Evolutionary conservation across 2,888 invertebrate genomes (phyloP).

Genomic region (Mongoloraphidia duomilia): DNA sequence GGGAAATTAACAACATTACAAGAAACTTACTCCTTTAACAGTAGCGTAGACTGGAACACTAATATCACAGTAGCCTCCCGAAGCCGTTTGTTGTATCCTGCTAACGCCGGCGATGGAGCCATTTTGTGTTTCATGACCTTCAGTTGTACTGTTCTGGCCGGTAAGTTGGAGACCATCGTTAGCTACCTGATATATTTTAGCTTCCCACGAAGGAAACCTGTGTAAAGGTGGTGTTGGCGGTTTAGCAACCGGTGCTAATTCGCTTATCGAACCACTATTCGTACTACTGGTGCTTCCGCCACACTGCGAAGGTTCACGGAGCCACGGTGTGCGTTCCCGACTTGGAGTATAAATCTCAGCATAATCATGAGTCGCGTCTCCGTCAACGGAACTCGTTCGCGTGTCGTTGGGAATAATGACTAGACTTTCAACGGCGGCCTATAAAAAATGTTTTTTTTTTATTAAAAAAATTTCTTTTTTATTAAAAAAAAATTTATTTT

Average conservation of each 20-base stretch:
- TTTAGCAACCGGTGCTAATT: constrained; percentile 27
- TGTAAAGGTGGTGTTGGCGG: constrained; percentile 87
- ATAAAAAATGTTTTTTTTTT: constrained; percentile 14
- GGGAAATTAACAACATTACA: no score
- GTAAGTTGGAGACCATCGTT: constrained; percentile 38
- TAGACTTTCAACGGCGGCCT: constrained; percentile 40
- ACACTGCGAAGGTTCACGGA: constrained; percentile 20
- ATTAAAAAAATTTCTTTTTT: not conserved
- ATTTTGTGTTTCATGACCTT: constrained; percentile 28
- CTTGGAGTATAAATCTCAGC: constrained; percentile 90
- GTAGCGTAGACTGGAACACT: constrained; percentile 92
- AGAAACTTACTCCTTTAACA: constrained; percentile 65
- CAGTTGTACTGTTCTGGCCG: constrained; percentile 28
- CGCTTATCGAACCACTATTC: constrained; percentile 15
- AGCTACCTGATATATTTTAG: constrained; percentile 76
- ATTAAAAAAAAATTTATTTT: not conserved
- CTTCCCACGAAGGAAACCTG: constrained; percentile 87
- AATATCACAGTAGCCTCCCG: constrained; percentile 77
- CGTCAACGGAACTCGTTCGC: constrained; percentile 48
- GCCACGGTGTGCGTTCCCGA: constrained; percentile 40
- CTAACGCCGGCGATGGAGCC: constrained; percentile 28
- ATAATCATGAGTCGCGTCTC: constrained; percentile 70
- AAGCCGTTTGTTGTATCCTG: constrained; percentile 33
- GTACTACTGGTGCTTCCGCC: constrained; percentile 16
- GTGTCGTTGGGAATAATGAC: constrained; percentile 34